phyloP scores from a whole-genome alignment of 1,140 invertebrate genomes.

The Drosophila takahashii region DNA sequence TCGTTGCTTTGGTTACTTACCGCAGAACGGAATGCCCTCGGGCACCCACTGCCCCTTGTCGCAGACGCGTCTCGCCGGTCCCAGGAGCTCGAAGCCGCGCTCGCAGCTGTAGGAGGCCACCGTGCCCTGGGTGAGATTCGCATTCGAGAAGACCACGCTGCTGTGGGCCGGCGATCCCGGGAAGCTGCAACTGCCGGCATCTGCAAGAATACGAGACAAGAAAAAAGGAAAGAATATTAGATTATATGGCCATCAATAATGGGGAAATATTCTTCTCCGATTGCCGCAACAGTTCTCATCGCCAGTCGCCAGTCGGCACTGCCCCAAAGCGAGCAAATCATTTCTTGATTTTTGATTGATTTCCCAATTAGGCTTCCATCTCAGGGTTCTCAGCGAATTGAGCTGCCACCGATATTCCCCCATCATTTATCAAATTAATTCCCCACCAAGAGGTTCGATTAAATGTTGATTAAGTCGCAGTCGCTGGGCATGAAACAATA shows the following conservation, averaged over 20 bases:
- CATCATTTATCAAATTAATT: conserved; percentile 8
- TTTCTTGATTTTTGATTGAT: conserved; percentile 35
- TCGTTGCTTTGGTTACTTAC: conserved; percentile 87
- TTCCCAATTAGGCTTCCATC: conserved; percentile 19
- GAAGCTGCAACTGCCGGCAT: conserved; percentile 89
- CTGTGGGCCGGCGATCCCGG: conserved; percentile 97
- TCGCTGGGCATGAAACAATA: not conserved
- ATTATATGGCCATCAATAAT: conserved; percentile 24
- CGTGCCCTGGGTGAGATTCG: conserved; percentile 88
- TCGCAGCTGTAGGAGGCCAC: conserved; percentile 95
- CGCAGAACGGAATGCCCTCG: conserved; percentile 96
- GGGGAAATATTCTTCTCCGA: conserved; percentile 10
- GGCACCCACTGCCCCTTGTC: conserved; percentile 94
- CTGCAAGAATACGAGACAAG: conserved; percentile 24
- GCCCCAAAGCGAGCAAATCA: conserved; percentile 7
- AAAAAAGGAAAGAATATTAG: conserved; percentile 13
- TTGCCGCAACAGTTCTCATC: conserved; percentile 3
- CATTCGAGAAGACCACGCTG: conserved; percentile 91
- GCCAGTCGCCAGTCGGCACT: not conserved
- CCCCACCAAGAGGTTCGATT: not conserved
- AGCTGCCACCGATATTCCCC: not conserved
- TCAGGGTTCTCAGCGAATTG: conserved; percentile 2
- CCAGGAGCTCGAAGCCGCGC: conserved; percentile 95
- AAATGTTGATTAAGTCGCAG: not conserved
- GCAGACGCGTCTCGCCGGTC: conserved; percentile 92